phyloP scores from a whole-genome alignment of 2,113 vertebrate genomes.

The Archocentrus centrarchus region DNA sequence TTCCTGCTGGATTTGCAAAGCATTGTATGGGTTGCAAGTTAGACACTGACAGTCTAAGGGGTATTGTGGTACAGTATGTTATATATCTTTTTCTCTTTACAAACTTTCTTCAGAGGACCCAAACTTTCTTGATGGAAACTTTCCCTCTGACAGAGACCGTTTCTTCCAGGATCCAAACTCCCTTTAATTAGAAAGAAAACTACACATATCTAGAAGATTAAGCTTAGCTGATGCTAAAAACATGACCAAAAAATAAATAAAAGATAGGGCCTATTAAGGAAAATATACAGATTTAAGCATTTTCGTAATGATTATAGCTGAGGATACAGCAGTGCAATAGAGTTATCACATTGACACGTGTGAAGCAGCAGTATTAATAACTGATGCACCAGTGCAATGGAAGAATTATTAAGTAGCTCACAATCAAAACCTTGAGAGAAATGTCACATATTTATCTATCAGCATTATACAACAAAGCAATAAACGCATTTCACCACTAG shows the following conservation, averaged over 20 bases:
- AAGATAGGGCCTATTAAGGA: not conserved
- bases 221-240: not conserved
- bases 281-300: not conserved
- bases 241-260: not conserved
- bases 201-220: not conserved
- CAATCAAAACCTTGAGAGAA: conserved; percentile 21
- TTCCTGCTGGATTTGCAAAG: conserved; percentile 52
- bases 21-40: not conserved
- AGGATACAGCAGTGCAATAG: not conserved
- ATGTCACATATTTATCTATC: not conserved
- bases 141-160: not conserved
- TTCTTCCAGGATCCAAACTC: conserved; percentile 10
- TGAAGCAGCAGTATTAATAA: conserved; percentile 31
- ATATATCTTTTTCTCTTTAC: not conserved
- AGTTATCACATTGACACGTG: conserved; percentile 13
- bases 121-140: not conserved
- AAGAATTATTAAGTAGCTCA: conserved; percentile 7
- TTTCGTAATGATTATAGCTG: not conserved
- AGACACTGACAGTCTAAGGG: not conserved
- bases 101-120: not conserved
- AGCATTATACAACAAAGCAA: conserved; percentile 3
- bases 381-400: not conserved
- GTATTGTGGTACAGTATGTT: not conserved
- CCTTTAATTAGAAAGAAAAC: not conserved
- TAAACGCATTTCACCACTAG: conserved; percentile 10